Evolutionary conservation across 1,140 invertebrate species (phyloP).

Genomic region (Eriocheir sinensis): DNA sequence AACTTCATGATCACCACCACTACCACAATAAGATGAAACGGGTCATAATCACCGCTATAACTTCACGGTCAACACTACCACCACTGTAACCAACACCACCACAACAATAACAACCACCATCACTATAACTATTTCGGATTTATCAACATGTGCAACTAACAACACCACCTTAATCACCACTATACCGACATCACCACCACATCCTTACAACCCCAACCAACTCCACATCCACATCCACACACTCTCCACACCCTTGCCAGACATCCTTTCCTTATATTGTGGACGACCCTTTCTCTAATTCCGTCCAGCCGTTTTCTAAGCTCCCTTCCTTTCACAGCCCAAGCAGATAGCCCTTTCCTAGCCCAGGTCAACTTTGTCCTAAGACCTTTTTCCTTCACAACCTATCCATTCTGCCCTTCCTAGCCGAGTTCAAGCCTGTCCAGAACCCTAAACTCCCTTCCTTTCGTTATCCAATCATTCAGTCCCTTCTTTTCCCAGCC

Average conservation of each 20-base stretch:
- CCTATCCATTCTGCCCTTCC: neutral
- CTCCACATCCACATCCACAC: neutral
- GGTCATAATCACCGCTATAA: no score
- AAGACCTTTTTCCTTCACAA: neutral
- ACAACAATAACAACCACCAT: neutral
- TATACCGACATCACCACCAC: neutral
- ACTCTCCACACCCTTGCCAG: no score
- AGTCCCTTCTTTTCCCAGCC: neutral
- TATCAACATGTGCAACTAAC: neutral
- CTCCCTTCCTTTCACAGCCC: neutral
- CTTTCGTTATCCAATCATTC: neutral
- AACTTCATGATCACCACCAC: no score
- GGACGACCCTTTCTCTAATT: no score
- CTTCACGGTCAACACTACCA: no score
- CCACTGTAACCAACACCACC: neutral
- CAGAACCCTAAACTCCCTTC: neutral
- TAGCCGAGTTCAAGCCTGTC: neutral
- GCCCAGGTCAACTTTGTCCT: no score
- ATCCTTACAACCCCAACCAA: neutral
- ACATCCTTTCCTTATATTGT: no score
- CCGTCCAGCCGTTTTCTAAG: no score
- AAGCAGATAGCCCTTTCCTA: neutral
- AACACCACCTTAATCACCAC: neutral
- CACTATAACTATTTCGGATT: no score
- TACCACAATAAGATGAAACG: no score